Evolutionary conservation across 2,797 vertebrate genomes (phyloP).

Genomic region (Siniperca obscura): DNA sequence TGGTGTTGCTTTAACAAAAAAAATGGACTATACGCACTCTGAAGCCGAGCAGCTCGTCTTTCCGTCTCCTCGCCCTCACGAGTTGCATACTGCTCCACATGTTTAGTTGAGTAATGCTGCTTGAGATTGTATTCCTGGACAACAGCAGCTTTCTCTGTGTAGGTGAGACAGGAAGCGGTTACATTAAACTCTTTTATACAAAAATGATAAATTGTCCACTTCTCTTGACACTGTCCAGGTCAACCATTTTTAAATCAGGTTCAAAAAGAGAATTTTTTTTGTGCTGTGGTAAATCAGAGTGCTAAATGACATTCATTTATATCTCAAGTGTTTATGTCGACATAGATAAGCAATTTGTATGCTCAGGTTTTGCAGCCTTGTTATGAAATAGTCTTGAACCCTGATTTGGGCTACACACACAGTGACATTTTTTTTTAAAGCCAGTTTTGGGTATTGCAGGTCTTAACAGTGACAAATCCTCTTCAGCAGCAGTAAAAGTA

Average conservation of each 20-base stretch:
- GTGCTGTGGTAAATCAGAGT: not conserved
- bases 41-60: too few relatives aligned
- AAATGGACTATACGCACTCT: too few relatives aligned
- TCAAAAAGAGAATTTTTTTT: not conserved
- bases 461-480: not conserved
- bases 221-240: not conserved
- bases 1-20: too few relatives aligned
- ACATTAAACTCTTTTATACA: not conserved
- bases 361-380: not conserved
- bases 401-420: not conserved
- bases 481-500: conserved; percentile 3
- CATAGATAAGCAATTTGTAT: not conserved
- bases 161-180: too few relatives aligned
- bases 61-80: too few relatives aligned
- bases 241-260: not conserved
- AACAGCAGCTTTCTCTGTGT: too few relatives aligned
- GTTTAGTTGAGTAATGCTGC: too few relatives aligned
- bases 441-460: not conserved
- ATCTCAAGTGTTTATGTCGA: not conserved
- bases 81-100: not conserved
- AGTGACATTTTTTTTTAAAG: not conserved
- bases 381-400: not conserved
- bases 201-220: not conserved
- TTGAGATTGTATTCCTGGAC: too few relatives aligned
- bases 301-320: not conserved